phyloP scores from a whole-genome alignment of 2,888 invertebrate genomes.

The Anodontia alba region DNA sequence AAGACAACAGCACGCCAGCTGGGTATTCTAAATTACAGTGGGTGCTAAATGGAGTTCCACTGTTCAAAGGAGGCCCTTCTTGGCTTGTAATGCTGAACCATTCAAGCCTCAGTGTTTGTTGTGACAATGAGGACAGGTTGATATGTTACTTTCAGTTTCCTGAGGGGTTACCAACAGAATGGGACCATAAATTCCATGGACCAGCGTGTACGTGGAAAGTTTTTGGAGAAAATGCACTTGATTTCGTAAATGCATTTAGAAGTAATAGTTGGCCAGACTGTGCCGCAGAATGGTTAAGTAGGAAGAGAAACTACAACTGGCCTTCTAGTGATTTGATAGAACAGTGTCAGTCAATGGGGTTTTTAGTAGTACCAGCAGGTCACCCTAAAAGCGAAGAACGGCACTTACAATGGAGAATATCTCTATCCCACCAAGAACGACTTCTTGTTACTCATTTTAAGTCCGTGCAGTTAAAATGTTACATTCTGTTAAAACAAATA shows the following conservation, averaged over 20 bases:
- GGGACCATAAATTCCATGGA: neutral
- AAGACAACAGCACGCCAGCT: no score
- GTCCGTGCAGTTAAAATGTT: constrained; percentile 29
- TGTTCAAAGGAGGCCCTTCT: no score
- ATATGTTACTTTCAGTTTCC: neutral
- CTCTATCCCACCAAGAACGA: constrained; percentile 32
- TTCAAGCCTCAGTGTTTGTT: no score
- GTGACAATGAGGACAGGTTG: neutral
- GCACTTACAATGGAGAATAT: constrained; percentile 32
- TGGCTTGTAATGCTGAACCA: no score
- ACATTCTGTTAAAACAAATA: constrained; percentile 29
- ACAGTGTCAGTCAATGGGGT: constrained; percentile 22
- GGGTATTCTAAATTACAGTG: no score
- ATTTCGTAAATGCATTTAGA: constrained; percentile 30
- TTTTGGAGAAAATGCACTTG: neutral
- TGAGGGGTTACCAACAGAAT: neutral
- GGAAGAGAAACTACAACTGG: constrained; percentile 13
- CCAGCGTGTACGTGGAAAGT: neutral
- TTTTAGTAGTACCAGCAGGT: constrained; percentile 33
- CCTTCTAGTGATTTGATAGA: constrained; percentile 16
- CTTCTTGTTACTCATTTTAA: constrained; percentile 25
- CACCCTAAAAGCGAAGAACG: constrained; percentile 22
- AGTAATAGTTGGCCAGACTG: constrained; percentile 7
- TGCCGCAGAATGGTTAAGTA: constrained; percentile 22
- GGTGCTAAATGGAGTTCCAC: no score